phyloP scores from a whole-genome alignment of 53 echinoderm and acorn worm genomes.

The Echinarachnius parma region DNA sequence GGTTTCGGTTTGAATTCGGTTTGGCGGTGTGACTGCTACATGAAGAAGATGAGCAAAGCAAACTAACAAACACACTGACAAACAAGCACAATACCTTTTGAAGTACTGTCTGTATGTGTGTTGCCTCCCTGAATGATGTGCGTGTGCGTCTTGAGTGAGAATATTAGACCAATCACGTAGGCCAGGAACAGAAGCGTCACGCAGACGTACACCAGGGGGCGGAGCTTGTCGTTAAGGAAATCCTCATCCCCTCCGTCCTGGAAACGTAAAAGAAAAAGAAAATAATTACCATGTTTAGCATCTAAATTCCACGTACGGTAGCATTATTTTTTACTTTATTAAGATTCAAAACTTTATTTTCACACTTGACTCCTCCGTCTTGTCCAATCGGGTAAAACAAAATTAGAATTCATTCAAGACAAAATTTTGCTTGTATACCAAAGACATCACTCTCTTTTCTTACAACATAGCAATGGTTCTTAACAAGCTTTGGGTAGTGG shows the following conservation, averaged over 20 bases:
- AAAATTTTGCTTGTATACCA: no score
- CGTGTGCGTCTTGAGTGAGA: constrained; percentile 83
- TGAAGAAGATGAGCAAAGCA: neutral
- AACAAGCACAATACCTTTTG: constrained; percentile 15
- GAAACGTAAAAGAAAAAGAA: neutral
- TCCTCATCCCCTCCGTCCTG: constrained; percentile 20
- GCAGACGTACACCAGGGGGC: constrained; percentile 68
- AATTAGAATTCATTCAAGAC: no score
- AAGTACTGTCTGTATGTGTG: constrained; percentile 8
- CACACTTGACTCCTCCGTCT: no score
- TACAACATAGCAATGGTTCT: no score
- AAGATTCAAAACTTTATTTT: no score
- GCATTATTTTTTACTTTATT: no score
- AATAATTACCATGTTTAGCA: neutral
- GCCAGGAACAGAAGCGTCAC: constrained; percentile 67
- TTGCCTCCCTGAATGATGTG: constrained; percentile 63
- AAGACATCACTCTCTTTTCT: no score
- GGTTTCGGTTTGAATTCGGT: no score
- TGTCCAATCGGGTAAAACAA: no score
- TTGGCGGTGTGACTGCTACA: no score
- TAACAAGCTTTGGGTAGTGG: no score
- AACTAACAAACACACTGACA: neutral
- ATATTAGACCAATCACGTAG: constrained; percentile 77
- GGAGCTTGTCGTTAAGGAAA: constrained; percentile 53
- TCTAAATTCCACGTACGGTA: neutral